phyloP scores from a whole-genome alignment of 1,140 invertebrate genomes.

The Habropoda laboriosa region DNA sequence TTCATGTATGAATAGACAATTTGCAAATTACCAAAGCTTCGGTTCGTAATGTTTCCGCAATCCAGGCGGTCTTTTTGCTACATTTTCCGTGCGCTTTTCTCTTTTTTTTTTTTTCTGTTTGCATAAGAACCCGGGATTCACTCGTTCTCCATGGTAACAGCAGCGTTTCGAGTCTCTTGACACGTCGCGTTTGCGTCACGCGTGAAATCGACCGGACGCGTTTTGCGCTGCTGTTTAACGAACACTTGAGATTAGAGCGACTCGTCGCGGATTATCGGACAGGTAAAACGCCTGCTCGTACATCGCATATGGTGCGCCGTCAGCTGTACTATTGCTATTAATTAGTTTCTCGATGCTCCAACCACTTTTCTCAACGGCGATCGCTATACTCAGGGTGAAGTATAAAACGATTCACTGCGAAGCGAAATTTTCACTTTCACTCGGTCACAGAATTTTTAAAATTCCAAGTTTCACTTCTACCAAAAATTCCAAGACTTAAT shows the following conservation, averaged over 20 bases:
- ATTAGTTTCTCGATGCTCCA: neutral
- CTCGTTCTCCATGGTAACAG: neutral
- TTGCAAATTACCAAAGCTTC: neutral
- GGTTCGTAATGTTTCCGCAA: slow-evolving; percentile 17
- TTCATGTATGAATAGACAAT: no score
- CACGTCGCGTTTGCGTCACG: slow-evolving; percentile 16
- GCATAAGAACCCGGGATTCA: neutral
- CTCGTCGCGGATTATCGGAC: slow-evolving; percentile 69
- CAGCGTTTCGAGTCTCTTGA: neutral
- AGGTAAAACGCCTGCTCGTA: slow-evolving; percentile 17
- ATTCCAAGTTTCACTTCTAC: no score
- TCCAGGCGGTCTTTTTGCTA: slow-evolving; percentile 13
- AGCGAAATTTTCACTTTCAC: no score
- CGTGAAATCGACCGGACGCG: slow-evolving; percentile 14
- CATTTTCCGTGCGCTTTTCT: neutral
- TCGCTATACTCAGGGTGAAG: no score
- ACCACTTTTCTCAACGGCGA: neutral
- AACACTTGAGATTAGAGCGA: slow-evolving; percentile 73
- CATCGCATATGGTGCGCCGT: slow-evolving; percentile 42
- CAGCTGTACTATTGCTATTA: slow-evolving; percentile 5
- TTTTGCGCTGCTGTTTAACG: slow-evolving; percentile 60
- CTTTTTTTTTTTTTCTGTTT: slow-evolving; percentile 20
- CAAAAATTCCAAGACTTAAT: no score
- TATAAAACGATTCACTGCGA: no score
- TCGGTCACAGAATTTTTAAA: no score